These are phyloP conservation scores for Poeciliopsis turneri DNA, from an alignment of 2,797 vertebrate genomes.

Conservation along the genomic window DNA sequence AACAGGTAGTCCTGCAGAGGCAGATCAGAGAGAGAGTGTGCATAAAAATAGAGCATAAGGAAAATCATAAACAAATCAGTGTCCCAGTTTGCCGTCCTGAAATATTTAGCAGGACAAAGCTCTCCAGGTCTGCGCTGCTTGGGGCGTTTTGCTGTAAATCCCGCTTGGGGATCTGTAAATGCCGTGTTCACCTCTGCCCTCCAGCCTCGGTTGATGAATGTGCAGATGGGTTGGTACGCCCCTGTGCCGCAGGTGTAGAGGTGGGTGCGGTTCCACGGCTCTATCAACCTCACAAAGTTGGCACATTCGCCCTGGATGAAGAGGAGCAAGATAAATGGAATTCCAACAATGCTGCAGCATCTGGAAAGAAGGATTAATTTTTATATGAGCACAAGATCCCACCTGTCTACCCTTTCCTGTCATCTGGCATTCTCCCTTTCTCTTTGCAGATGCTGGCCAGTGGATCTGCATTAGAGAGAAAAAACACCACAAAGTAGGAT, in stretches of 20 bases:
- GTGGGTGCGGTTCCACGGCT: conserved; percentile 89
- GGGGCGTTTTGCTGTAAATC: conserved; percentile 40
- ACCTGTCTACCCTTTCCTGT: conserved; percentile 87
- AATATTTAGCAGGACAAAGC: conserved; percentile 70
- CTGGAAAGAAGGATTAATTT: conserved; percentile 33
- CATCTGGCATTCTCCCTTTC: conserved; percentile 87
- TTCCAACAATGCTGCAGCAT: conserved; percentile 43
- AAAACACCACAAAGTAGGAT: conserved; percentile 32
- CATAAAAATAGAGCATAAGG: conserved; percentile 57
- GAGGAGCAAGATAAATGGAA: conserved; percentile 36
- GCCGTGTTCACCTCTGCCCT: conserved; percentile 82
- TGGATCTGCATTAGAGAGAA: conserved; percentile 76
- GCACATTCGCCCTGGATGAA: conserved; percentile 85
- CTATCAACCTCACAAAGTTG: conserved; percentile 87
- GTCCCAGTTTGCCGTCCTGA: conserved; percentile 73
- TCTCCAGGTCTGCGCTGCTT: conserved; percentile 40
- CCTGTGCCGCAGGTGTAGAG: conserved; percentile 88
- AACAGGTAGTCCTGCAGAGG: conserved; percentile 86
- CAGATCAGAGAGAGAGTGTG: conserved; percentile 36
- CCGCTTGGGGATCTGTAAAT: conserved; percentile 34
- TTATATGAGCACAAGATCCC: conserved; percentile 47
- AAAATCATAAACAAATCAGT: conserved; percentile 72
- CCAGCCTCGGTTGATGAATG: conserved; percentile 87
- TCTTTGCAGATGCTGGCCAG: conserved; percentile 85
- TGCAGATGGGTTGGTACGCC: conserved; percentile 87